phyloP scores from a whole-genome alignment of 2,797 vertebrate genomes.

The Karalla daura region DNA sequence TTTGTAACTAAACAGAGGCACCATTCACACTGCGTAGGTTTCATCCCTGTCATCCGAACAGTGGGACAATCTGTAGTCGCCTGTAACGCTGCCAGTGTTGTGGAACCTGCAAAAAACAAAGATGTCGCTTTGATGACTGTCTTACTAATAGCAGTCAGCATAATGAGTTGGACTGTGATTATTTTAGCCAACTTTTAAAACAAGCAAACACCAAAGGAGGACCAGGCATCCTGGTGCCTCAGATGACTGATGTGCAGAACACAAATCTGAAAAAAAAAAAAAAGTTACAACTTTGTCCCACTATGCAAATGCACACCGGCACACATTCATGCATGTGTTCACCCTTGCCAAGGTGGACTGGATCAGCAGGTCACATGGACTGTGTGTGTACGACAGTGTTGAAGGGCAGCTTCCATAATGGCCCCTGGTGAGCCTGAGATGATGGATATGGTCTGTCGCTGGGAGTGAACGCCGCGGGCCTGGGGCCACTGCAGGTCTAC shows the following conservation, averaged over 20 bases:
- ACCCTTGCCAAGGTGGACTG: conserved; percentile 60
- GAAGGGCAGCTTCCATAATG: conserved; percentile 78
- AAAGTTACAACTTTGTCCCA: too few relatives aligned
- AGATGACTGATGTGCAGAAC: conserved; percentile 7
- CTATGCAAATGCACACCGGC: not conserved
- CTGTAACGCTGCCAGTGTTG: conserved; percentile 45
- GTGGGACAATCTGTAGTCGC: conserved; percentile 56
- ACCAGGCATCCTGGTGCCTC: not conserved
- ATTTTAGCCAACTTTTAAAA: conserved; percentile 20
- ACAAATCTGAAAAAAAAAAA: too few relatives aligned
- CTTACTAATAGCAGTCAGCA: conserved; percentile 17
- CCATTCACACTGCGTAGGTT: conserved; percentile 60
- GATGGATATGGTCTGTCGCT: conserved; percentile 82
- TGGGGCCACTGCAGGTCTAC: conserved; percentile 67
- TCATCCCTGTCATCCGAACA: conserved; percentile 64
- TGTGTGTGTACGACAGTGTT: conserved; percentile 40
- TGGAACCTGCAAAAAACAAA: conserved; percentile 45
- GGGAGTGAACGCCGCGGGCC: conserved; percentile 60
- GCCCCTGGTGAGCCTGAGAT: conserved; percentile 75
- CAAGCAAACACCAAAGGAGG: conserved; percentile 3
- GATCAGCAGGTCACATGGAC: conserved; percentile 44
- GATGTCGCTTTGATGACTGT: conserved; percentile 21
- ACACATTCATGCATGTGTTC: conserved; percentile 37
- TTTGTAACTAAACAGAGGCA: conserved; percentile 56
- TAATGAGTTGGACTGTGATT: conserved; percentile 16